Evolutionary conservation across 2,888 invertebrate species (phyloP), one percentile per base, ranked within the genome.

Genomic region (Caenorhabditis sp.): DNA sequence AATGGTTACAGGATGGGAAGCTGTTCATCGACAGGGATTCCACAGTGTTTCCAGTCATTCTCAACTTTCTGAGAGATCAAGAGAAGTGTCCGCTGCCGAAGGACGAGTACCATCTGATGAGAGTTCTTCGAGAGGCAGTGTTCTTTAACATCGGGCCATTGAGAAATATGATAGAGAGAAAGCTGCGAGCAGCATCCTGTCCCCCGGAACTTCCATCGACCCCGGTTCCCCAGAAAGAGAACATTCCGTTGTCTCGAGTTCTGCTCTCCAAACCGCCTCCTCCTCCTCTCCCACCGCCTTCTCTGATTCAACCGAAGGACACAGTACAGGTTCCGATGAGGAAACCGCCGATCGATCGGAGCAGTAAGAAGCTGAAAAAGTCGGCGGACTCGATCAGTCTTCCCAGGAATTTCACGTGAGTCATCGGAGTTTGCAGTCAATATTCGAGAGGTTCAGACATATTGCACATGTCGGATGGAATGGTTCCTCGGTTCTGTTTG

Each of bases 391-490:
- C 78, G 22, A 86, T 84, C 35, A 81, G 80, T 67, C 64, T 78
- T 20, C 86, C 83, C 0, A 64, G 71, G 15, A 82, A 81, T 26
- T 85, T 85, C 20, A 81, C 83, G 84, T 84, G 35, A 51, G 56
- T 18, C 24, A 28, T 3, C 18, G 26, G 28, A 55, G 11, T 13
- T 47, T 22, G 58, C 47, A 20, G 9, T 9, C 18, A 18, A 47
- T 1, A 18, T 32, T 9, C 5, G 6, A 40, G 40, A 13, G 6
- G 11, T 80, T 56, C 72, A 85, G 83, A 26, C 87, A 87, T 32
- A 64, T 87, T 13, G 85, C 87, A 20, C 85, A 87, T 58, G 86
- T 87, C 20, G 87, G 87, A 3, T 87, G 87, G 87, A 86, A 83
- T 55, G 87, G 87, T 0, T 53, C 70, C 18, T 85, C 84, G 1